Base-by-base conservation (phyloP, 1,140 invertebrate genomes). In the Amphibalanus amphitrite region DNA sequence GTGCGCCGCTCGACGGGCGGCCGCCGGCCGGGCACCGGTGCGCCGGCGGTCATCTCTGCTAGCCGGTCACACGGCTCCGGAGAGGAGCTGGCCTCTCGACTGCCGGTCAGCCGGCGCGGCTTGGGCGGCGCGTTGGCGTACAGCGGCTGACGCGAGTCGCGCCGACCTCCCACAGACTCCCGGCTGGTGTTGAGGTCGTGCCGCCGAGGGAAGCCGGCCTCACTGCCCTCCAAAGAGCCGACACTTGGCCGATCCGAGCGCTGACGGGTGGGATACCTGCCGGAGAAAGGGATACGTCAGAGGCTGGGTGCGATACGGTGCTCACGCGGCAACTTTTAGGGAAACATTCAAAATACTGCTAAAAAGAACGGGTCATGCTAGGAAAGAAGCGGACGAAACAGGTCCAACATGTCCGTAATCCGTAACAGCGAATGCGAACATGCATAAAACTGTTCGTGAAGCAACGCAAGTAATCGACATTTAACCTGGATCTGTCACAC, bases 51-150 rank as follows among this genome's bases (percentile, higher is more conserved):
- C 69, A 40, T 73, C 0, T 74, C 81, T 71, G 81, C 81, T 69
- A 80, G 78, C 30, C 76, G 25, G 29, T 77, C 79, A 81, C 0
- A 79, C 1, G 78, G 77, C 73, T 87, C 88, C 0, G 88, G 87
- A 0, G 88, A 88, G 64, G 85, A 86, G 75, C 72, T 73, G 33
- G 71, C 80, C 73, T 90, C 89, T 64, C 85, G 86, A 3, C 86
- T 85, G 26, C 82, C 81, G 72, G 81, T 83, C n/a, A 85, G 74
- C 59, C 91, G 82, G 78, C 89, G 82, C 0, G 91, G 90, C 79
- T 93, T 93, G 0, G 91, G 91, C 10, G 91, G 90, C 3, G 91
- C 90, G 82, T 93, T 95, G 10, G 89, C 91, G 78, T 95, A 95
- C 1, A 92, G 83, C 0, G 90, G 90, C 75, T 90, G 88, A 29